Evolutionary conservation across 1,140 invertebrate genomes (phyloP).

Genomic region (Chymomyza costata): DNA sequence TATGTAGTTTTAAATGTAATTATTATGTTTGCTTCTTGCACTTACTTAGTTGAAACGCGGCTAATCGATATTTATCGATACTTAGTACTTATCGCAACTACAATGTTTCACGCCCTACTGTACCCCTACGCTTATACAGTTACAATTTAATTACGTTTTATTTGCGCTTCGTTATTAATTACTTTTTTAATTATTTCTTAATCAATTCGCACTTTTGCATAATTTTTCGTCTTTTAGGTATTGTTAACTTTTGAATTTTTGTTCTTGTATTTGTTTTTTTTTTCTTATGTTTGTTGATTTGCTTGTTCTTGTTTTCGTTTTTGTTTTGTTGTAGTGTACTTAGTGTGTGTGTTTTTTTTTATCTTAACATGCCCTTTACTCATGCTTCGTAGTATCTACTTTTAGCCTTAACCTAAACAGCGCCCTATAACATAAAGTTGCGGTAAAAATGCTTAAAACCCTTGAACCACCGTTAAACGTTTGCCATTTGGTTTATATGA

Average conservation of each 20-base stretch:
- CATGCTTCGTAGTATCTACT: conserved; percentile 21
- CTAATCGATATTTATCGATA: conserved; percentile 39
- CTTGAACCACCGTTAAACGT: conserved; percentile 62
- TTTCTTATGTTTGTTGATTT: conserved; percentile 5
- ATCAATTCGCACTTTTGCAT: conserved; percentile 67
- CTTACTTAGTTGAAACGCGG: conserved; percentile 35
- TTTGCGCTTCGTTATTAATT: conserved; percentile 40
- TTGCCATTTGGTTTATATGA: conserved; percentile 72
- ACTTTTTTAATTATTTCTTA: conserved; percentile 48
- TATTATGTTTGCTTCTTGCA: conserved; percentile 52
- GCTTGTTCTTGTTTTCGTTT: conserved; percentile 18
- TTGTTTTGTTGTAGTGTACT: conserved; percentile 22
- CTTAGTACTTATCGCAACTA: conserved; percentile 57
- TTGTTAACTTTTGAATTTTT: conserved; percentile 74
- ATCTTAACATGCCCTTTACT: conserved; percentile 35
- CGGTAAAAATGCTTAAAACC: conserved; percentile 55
- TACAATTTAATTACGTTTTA: conserved; percentile 26
- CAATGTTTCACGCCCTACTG: conserved; percentile 53
- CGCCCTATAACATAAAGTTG: conserved; percentile 57
- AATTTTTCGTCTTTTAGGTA: conserved; percentile 72
- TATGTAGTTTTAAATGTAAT: conserved; percentile 67
- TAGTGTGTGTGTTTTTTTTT: conserved; percentile 14
- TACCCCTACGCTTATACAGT: conserved; percentile 27
- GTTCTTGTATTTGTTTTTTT: conserved; percentile 39
- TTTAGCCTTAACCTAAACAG: conserved; percentile 47